Evolutionary conservation across 2,113 vertebrate species (phyloP).

Genomic region (Hemicordylus capensis): DNA sequence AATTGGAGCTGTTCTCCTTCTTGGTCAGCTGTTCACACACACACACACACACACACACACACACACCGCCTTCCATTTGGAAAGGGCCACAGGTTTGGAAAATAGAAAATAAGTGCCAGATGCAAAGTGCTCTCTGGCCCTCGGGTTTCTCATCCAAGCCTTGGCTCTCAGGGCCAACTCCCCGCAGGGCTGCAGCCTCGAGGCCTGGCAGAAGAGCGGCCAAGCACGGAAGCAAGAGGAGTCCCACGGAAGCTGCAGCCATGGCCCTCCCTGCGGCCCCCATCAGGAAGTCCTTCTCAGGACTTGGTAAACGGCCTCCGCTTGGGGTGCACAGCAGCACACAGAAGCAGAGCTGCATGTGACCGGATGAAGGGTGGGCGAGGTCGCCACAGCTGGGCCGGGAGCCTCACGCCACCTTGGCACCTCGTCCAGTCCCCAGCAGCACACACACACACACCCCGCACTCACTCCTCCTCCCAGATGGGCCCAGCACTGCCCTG

Average conservation of each 20-base stretch:
- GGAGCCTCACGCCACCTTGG: neutral
- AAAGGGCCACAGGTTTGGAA: no score
- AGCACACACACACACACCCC: neutral
- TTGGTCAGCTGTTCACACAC: no score
- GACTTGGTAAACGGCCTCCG: neutral
- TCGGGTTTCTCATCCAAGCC: neutral
- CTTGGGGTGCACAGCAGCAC: rapidly evolving
- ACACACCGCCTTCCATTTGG: neutral
- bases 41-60: no score
- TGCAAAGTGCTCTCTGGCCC: rapidly evolving
- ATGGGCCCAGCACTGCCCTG: neutral
- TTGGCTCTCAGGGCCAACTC: constrained; percentile 30
- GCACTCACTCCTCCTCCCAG: no score
- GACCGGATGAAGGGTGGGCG: neutral
- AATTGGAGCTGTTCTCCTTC: rapidly evolving
- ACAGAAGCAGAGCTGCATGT: rapidly evolving
- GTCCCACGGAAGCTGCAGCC: rapidly evolving
- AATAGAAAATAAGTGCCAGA: neutral
- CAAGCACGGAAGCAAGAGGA: neutral
- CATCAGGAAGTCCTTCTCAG: neutral
- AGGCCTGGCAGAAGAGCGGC: neutral
- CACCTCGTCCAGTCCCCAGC: neutral
- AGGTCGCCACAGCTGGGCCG: neutral
- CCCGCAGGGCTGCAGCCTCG: rapidly evolving
- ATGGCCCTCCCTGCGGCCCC: rapidly evolving